phyloP scores from a whole-genome alignment of 1,140 invertebrate genomes.

The Temnothorax curvispinosus region DNA sequence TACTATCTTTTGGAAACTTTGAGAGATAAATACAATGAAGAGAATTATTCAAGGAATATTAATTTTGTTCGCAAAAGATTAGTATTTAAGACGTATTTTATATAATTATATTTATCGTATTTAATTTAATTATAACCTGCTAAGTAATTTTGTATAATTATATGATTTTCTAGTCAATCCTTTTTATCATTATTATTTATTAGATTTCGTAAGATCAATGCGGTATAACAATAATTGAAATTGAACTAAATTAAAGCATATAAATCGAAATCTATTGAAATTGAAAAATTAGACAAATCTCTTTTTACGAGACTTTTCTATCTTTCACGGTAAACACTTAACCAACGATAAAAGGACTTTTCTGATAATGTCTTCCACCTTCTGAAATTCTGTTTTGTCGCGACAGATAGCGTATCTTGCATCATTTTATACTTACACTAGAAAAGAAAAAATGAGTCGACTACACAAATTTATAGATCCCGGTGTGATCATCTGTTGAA shows the following conservation, averaged over 20 bases:
- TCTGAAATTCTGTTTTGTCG: constrained; percentile 49
- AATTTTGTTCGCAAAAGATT: neutral
- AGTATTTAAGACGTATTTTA: neutral
- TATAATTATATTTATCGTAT: neutral
- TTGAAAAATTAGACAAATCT: neutral
- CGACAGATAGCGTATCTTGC: constrained; percentile 59
- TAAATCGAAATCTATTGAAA: neutral
- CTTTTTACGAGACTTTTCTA: constrained; percentile 17
- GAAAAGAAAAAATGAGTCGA: neutral
- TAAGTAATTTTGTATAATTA: neutral
- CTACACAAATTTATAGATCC: neutral
- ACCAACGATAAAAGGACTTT: constrained; percentile 56
- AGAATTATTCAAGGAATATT: neutral
- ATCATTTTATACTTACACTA: neutral
- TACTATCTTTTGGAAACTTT: neutral
- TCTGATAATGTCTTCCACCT: constrained; percentile 62
- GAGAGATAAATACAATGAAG: neutral
- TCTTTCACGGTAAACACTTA: constrained; percentile 59
- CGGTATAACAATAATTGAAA: neutral
- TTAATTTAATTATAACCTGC: too few relatives aligned
- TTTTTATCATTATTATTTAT: neutral
- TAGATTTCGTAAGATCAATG: neutral
- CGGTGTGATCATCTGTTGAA: constrained; percentile 32
- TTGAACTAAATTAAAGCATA: neutral
- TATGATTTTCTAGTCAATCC: neutral